Conservation (phyloP, 2,888 invertebrate genomes). For the Polylopha cassiicola region DNA sequence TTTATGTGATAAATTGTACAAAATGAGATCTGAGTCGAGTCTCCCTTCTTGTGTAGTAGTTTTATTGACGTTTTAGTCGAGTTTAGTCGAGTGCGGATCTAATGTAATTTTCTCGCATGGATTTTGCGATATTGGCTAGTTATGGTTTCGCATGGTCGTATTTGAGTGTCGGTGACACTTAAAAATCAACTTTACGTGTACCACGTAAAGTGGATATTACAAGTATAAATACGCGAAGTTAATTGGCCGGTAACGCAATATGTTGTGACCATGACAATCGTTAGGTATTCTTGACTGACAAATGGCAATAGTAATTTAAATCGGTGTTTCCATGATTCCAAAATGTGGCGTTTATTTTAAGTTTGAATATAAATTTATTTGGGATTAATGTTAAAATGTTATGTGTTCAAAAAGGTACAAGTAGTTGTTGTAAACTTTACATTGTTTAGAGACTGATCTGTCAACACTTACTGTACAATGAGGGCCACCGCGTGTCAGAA, state of each 20-base stretch:
- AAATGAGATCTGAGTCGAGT: slow-evolving; percentile 67
- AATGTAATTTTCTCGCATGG: slow-evolving; percentile 8
- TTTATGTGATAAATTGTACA: slow-evolving; percentile 73
- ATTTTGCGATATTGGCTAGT: neutral
- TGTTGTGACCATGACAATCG: too few relatives aligned
- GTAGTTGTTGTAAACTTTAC: slow-evolving; percentile 19
- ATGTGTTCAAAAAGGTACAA: slow-evolving; percentile 22
- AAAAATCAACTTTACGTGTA: too few relatives aligned
- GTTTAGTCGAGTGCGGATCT: slow-evolving; percentile 23
- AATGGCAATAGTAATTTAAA: too few relatives aligned
- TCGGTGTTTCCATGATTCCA: too few relatives aligned
- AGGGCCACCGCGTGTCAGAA: too few relatives aligned
- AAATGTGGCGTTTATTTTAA: slow-evolving; percentile 14
- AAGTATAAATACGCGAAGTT: too few relatives aligned
- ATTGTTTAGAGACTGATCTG: slow-evolving; percentile 16
- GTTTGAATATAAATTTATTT: slow-evolving; percentile 4
- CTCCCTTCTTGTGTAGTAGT: slow-evolving; percentile 57
- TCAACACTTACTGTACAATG: slow-evolving; percentile 17
- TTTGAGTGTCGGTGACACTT: too few relatives aligned
- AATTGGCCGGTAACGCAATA: too few relatives aligned
- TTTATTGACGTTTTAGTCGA: slow-evolving; percentile 58
- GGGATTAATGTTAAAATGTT: slow-evolving; percentile 8
- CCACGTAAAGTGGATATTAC: too few relatives aligned
- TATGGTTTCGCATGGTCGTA: too few relatives aligned
- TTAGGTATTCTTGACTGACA: too few relatives aligned